These are phyloP conservation scores for Cyprinodon brontotheroides DNA, from an alignment of 2,113 vertebrate species.

Conservation along the genomic window DNA sequence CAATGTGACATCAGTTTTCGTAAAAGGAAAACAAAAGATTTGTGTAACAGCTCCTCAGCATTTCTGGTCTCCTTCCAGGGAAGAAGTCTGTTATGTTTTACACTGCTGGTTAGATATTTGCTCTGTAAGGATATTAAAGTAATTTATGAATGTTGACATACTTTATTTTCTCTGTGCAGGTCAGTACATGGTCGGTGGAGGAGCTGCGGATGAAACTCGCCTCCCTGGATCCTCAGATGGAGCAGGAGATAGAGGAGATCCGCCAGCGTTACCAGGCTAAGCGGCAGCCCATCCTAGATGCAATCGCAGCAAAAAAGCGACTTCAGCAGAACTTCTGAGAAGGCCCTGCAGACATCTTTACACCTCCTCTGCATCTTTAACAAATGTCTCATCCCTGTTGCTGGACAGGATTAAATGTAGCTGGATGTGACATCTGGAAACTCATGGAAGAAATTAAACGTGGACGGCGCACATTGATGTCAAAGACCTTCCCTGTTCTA, in stretches of 20 bases:
- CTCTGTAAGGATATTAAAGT: background rate
- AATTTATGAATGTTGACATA: background rate
- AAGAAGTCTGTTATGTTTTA: no score
- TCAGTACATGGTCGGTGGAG: conserved; percentile 89
- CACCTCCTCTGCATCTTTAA: background rate
- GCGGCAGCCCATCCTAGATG: conserved; percentile 92
- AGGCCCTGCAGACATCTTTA: background rate
- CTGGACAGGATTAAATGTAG: background rate
- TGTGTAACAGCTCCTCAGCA: background rate
- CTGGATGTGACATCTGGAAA: background rate
- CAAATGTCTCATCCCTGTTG: background rate
- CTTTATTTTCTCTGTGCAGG: conserved; percentile 55
- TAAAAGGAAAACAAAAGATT: background rate
- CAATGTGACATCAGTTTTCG: background rate
- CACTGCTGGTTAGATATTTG: background rate
- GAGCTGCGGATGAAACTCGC: conserved; percentile 86
- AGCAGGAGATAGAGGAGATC: conserved; percentile 96
- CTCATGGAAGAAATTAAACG: background rate
- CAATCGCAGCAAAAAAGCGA: conserved; percentile 93
- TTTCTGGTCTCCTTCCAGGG: background rate
- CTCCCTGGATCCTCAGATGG: conserved; percentile 95
- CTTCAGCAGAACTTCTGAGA: conserved; percentile 90
- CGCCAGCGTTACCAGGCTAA: conserved; percentile 93
- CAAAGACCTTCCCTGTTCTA: conserved; percentile 1
- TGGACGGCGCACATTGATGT: conserved; percentile 1